Conservation (phyloP, 2,113 vertebrate species). For the Hippopotamus amphibius region DNA sequence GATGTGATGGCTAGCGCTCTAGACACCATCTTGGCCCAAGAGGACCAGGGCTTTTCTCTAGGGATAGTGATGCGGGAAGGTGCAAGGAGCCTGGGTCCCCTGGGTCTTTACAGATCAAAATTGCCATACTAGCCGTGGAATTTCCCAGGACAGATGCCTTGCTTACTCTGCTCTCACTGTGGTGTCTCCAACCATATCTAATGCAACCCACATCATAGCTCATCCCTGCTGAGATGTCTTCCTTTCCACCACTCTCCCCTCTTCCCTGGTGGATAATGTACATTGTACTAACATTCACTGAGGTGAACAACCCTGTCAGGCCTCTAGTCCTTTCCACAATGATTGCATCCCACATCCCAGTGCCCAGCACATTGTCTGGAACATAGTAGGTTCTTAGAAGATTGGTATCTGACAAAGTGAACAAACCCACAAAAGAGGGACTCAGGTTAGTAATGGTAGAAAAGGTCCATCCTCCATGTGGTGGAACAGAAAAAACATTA, state of each 20-base stretch:
- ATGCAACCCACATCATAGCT: accelerated
- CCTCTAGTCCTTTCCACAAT: neutral
- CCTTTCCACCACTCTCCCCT: too few species aligned
- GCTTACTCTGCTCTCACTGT: neutral
- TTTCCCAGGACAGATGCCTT: neutral
- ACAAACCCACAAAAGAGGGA: neutral
- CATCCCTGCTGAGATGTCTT: neutral
- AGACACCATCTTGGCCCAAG: too few species aligned
- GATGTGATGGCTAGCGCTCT: neutral
- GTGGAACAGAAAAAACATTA: neutral
- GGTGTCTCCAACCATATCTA: neutral
- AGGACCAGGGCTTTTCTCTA: neutral
- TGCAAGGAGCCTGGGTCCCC: neutral
- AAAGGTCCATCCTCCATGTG: neutral
- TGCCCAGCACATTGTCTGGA: neutral
- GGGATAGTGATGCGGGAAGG: neutral
- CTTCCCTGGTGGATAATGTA: neutral
- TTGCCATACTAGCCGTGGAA: neutral
- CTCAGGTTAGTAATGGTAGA: neutral
- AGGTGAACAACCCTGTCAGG: neutral
- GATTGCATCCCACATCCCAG: neutral
- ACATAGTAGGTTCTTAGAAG: neutral
- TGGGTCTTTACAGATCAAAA: neutral
- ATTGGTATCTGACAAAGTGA: neutral
- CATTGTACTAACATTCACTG: neutral